Base-by-base conservation (phyloP, 2,888 invertebrate genomes). In the Dilophus febrilis region DNA sequence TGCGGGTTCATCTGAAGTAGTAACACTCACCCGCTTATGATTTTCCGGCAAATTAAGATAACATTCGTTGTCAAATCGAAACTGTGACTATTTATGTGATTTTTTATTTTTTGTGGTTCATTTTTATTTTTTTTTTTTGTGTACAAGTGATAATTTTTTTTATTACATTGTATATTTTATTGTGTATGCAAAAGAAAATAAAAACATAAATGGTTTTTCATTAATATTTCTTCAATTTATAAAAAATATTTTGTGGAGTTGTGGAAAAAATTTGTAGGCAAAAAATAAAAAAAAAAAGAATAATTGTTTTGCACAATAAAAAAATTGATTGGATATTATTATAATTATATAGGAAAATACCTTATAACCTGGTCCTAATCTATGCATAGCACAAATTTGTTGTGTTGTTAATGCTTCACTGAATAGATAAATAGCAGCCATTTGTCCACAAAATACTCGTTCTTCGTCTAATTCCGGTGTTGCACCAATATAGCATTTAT, bases 1-100 rank as follows among this genome's bases (percentile, higher is more conserved):
- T 56, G 59, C 18, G 34, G 41, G 35, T 19, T 33, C 42, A 47
- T 39, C 43, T 44, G 46, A 44, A 47, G 48, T 44, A 45, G 46
- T 37, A 45, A 48, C 67, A 84, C 85, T 86, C 83, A 92, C 94
- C 87, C 90, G 78, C 77, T 88, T 90, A 71, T 94, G 91, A 71
- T 91, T 91, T 71, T 95, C 95, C 67, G 91, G 90, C 61, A 95
- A 77, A 71, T 85, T 88, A 68, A 90, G 76, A 72, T 88, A 86
- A 73, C 91, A 94, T 75, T 97, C 98, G 72, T 94, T 95, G 74
- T 97, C 97, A 72, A 97, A 97, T 65, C 95, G 84, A 74, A 97
- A 98, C 70, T 97, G 95, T 73, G 94, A 94, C 92, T 97, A 79
- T 14, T 32, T 31, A 11, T 11, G 33, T 8, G n/a, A 31, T 31